Conservation (phyloP, 1,140 invertebrate genomes). For the Cataglyphis hispanica region DNA sequence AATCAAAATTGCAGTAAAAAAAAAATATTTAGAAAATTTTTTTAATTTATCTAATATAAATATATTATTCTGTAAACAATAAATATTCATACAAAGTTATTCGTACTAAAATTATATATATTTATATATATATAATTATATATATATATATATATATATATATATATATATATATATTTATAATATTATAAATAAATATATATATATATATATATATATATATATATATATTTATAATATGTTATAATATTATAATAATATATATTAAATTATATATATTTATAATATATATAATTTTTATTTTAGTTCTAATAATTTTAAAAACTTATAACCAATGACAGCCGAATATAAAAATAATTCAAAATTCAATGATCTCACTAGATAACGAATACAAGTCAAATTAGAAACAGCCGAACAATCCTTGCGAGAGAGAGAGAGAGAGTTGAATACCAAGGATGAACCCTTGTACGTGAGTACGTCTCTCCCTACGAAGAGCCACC, state of each 20-base stretch:
- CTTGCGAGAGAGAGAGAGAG: conserved; percentile 52
- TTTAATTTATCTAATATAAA: too few species aligned
- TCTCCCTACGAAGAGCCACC: conserved; percentile 63
- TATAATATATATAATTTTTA: neutral
- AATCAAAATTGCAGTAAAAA: too few species aligned
- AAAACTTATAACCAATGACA: neutral
- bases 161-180: too few species aligned
- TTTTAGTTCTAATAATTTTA: neutral
- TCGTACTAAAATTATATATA: neutral
- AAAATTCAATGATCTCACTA: conserved; percentile 26
- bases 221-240: neutral
- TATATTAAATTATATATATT: neutral
- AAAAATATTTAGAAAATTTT: too few species aligned
- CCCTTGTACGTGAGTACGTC: conserved; percentile 77
- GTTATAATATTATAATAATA: too few species aligned
- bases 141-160: neutral
- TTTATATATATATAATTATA: neutral
- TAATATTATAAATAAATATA: too few species aligned
- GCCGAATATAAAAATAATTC: neutral
- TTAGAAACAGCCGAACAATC: conserved; percentile 76
- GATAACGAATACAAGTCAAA: conserved; percentile 74
- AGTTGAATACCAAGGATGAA: conserved; percentile 62
- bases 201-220: neutral
- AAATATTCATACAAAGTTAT: neutral
- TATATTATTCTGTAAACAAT: neutral